Conservation (phyloP, 2,797 vertebrate species). For the Mareca strepera region DNA sequence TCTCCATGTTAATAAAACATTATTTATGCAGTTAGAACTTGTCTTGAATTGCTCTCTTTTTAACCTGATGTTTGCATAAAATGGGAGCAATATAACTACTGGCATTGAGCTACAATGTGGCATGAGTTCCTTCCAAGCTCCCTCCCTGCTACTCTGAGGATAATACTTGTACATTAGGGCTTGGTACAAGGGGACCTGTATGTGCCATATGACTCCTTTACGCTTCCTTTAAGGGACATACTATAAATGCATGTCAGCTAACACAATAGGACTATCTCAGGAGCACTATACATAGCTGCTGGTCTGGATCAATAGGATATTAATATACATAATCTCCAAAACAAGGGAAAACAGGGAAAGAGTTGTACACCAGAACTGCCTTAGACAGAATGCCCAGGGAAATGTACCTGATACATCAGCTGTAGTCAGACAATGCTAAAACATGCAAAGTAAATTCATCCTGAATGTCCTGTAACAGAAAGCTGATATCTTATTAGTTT, state of each 20-base stretch:
- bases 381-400: background rate
- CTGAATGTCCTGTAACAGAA: background rate
- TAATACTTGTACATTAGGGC: background rate
- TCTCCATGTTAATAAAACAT: background rate
- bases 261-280: background rate
- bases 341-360: background rate
- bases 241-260: background rate
- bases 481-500: background rate
- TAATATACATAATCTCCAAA: background rate
- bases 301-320: background rate
- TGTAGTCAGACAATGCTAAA: background rate
- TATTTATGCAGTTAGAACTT: background rate
- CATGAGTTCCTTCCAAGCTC: background rate
- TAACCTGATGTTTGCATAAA: background rate
- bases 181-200: accelerated
- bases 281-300: background rate
- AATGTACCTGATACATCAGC: background rate
- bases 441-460: background rate
- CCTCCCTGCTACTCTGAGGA: background rate
- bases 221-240: background rate
- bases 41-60: background rate
- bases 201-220: background rate
- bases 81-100: background rate
- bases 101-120: background rate
- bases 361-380: background rate